Evolutionary conservation across 2,888 invertebrate genomes (phyloP).

Genomic region (Periphyllus acericola): DNA sequence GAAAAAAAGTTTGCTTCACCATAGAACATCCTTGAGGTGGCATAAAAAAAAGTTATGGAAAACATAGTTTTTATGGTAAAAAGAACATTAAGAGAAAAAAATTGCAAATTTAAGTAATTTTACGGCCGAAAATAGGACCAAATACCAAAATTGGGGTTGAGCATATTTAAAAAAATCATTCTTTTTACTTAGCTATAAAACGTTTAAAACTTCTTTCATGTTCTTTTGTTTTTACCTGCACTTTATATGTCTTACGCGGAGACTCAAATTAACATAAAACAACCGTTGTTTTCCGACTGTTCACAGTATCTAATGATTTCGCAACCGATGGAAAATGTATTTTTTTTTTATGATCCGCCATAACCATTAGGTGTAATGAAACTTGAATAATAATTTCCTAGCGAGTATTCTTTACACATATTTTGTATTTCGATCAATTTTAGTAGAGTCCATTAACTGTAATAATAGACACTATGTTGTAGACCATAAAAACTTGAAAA

Average conservation of each 20-base stretch:
- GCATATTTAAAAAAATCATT: too few relatives aligned
- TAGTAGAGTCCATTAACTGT: too few relatives aligned
- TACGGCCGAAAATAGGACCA: too few relatives aligned
- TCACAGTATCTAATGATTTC: neutral
- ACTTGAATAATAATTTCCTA: constrained; percentile 1
- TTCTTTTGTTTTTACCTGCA: neutral
- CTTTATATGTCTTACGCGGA: neutral
- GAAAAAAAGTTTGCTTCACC: too few relatives aligned
- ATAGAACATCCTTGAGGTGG: too few relatives aligned
- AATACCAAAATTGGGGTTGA: too few relatives aligned
- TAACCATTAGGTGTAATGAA: constrained; percentile 30
- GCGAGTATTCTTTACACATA: neutral
- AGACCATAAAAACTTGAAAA: neutral
- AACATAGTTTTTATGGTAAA: too few relatives aligned
- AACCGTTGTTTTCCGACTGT: neutral
- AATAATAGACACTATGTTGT: neutral
- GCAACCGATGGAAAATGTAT: neutral
- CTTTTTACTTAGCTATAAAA: too few relatives aligned
- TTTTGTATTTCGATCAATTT: neutral
- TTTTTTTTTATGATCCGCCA: neutral
- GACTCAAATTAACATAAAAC: neutral
- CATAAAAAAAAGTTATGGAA: too few relatives aligned
- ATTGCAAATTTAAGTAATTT: too few relatives aligned
- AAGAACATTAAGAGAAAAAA: too few relatives aligned
- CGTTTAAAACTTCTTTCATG: neutral